Evolutionary conservation across 2,797 vertebrate genomes (phyloP).

Genomic region (Oreochromis mossambicus): DNA sequence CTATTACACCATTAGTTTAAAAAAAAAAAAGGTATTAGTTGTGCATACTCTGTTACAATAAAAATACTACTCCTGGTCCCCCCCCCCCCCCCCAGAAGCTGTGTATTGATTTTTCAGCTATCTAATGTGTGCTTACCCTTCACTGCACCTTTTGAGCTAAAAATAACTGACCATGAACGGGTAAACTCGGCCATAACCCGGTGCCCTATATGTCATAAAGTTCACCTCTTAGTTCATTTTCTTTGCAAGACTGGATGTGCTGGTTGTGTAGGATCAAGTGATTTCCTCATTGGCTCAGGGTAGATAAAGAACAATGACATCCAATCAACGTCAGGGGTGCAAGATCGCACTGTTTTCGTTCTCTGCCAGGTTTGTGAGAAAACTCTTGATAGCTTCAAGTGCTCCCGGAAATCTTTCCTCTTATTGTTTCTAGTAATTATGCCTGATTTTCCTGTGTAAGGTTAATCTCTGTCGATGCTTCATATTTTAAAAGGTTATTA

Average conservation of each 20-base stretch:
- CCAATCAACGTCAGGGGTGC: constrained; percentile 42
- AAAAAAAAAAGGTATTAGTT: background rate
- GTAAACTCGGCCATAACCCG: background rate
- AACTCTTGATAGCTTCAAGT: background rate
- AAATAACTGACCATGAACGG: background rate
- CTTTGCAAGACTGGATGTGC: background rate
- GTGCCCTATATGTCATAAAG: background rate
- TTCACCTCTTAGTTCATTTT: background rate
- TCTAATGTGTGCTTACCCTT: background rate
- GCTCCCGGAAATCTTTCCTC: background rate
- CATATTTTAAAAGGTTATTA: background rate
- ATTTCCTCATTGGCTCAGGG: constrained; percentile 26
- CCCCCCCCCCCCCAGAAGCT: background rate
- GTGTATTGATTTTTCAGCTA: background rate
- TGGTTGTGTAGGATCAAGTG: background rate
- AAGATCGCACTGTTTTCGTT: background rate
- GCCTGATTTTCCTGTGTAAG: background rate
- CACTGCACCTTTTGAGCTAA: background rate
- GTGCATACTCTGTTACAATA: background rate
- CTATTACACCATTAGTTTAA: background rate
- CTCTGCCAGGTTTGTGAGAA: background rate
- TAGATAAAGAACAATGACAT: background rate
- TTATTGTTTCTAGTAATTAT: background rate
- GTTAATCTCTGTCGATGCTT: background rate
- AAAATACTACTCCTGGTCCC: background rate